Conservation (phyloP, 1,140 invertebrate species). For the Metaphire vulgaris region DNA sequence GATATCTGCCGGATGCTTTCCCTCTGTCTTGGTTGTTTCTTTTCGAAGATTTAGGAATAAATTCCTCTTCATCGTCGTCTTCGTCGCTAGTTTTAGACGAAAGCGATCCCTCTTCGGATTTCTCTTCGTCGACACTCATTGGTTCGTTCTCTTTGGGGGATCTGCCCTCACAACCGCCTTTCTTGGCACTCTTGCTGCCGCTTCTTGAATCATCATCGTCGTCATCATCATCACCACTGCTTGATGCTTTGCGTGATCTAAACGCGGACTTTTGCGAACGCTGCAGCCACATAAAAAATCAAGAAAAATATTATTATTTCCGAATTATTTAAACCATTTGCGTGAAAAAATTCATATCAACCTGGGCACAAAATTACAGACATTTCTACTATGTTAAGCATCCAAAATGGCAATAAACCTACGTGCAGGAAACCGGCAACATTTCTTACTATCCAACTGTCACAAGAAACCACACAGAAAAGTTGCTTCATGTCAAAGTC, state of each 20-base stretch:
- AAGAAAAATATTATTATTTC: too few species aligned
- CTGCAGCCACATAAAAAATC: too few species aligned
- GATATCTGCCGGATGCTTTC: not conserved
- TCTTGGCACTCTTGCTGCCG: not conserved
- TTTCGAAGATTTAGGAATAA: not conserved
- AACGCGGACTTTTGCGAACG: not conserved
- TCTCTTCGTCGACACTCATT: not conserved
- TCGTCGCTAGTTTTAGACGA: not conserved
- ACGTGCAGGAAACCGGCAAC: too few species aligned
- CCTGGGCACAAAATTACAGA: too few species aligned
- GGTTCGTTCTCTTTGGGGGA: not conserved
- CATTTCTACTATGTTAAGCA: constrained; percentile 9
- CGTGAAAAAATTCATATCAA: too few species aligned
- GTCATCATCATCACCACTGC: too few species aligned
- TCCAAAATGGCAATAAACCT: too few species aligned
- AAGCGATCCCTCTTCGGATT: not conserved
- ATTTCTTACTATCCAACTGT: too few species aligned
- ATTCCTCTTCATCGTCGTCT: not conserved
- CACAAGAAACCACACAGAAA: too few species aligned
- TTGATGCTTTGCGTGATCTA: not conserved
- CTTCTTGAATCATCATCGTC: not conserved
- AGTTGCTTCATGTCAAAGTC: too few species aligned
- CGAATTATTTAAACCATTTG: too few species aligned
- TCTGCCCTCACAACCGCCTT: not conserved
- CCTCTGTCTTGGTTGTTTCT: not conserved